phyloP scores from a whole-genome alignment of 2,888 invertebrate species.

The Oithona nana region DNA sequence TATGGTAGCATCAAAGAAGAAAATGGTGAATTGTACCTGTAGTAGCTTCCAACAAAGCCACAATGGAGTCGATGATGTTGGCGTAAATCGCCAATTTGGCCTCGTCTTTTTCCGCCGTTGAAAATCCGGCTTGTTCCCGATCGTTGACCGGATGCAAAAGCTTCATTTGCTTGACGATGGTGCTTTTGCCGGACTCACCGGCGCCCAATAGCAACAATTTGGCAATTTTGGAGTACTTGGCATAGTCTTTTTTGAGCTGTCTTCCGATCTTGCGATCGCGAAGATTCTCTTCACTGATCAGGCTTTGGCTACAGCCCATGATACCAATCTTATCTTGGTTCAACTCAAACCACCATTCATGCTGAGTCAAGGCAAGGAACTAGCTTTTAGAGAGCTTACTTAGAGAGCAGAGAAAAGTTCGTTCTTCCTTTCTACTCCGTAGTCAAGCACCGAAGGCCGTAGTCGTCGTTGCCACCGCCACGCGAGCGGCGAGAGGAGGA shows the following conservation, averaged over 20 bases:
- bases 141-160: conserved; percentile 7
- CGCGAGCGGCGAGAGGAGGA: no score
- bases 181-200: conserved; percentile 12
- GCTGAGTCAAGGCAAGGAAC: no score
- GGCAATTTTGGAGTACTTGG: background rate
- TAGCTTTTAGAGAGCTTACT: no score
- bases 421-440: no score
- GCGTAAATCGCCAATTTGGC: background rate
- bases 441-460: no score
- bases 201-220: conserved; percentile 12
- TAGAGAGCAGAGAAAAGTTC: no score
- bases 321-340: background rate
- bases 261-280: background rate
- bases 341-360: no score
- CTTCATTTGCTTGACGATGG: conserved; percentile 15
- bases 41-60: conserved; percentile 3
- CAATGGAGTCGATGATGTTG: conserved; percentile 8
- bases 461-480: no score
- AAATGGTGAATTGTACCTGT: no score
- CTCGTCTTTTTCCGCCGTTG: background rate
- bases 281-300: background rate
- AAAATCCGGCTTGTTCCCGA: background rate
- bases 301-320: conserved; percentile 1
- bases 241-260: background rate
- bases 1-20: no score